phyloP scores from a whole-genome alignment of 2,113 vertebrate genomes.

The Potamarius usumacintae region DNA sequence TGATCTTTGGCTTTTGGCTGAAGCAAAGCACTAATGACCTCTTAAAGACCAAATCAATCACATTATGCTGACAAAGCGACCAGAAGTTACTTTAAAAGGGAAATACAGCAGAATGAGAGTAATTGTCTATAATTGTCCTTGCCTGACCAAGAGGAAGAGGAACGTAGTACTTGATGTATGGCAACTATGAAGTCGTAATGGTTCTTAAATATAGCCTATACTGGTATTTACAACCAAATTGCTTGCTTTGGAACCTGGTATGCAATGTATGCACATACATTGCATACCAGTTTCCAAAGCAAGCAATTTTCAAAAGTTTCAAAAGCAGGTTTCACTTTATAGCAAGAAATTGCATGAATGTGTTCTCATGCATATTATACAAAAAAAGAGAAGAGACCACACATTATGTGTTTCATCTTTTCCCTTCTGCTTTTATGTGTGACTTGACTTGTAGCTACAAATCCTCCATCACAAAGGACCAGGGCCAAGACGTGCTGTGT shows the following conservation, averaged over 20 bases:
- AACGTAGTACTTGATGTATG: not conserved
- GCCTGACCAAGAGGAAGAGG: not conserved
- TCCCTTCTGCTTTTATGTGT: not conserved
- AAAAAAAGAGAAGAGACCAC: not conserved
- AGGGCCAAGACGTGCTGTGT: constrained; percentile 7
- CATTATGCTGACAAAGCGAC: constrained; percentile 19
- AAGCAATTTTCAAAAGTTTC: not conserved
- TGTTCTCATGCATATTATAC: not conserved
- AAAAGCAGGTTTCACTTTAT: not conserved
- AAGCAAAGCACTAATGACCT: constrained; percentile 15
- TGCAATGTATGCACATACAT: not conserved
- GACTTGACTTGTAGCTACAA: not conserved
- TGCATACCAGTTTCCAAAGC: not conserved
- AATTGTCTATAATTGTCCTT: constrained; percentile 12
- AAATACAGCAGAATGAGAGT: constrained; percentile 5
- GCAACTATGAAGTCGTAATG: not conserved
- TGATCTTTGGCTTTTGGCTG: constrained; percentile 23
- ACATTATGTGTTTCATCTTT: constrained; percentile 34
- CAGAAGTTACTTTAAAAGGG: constrained; percentile 12
- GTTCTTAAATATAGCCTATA: constrained; percentile 22
- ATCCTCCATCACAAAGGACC: not conserved
- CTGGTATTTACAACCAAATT: not conserved
- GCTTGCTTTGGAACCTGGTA: not conserved
- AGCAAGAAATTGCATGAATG: not conserved
- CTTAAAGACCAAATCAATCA: constrained; percentile 38